Evolutionary conservation across 2,888 invertebrate genomes (phyloP).

Genomic region (Patella pellucida): DNA sequence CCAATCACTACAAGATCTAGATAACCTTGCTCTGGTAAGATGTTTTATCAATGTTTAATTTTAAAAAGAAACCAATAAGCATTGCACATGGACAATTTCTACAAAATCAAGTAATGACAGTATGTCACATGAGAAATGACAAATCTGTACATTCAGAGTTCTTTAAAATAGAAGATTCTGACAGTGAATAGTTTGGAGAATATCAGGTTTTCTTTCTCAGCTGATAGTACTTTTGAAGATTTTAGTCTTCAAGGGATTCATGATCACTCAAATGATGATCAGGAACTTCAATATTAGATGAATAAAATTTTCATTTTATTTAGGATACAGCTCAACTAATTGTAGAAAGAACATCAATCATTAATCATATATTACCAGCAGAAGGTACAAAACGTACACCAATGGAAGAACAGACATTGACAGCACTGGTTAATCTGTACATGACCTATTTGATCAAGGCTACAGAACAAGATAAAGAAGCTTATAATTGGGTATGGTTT

Average conservation of each 20-base stretch:
- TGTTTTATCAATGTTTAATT: background rate
- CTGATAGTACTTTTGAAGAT: too few species aligned
- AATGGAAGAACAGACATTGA: conserved; percentile 50
- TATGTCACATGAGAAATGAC: too few species aligned
- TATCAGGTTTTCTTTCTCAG: too few species aligned
- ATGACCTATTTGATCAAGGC: conserved; percentile 72
- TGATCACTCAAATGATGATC: too few species aligned
- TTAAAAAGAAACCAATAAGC: too few species aligned
- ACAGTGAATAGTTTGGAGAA: too few species aligned
- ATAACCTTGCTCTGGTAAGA: conserved; percentile 76
- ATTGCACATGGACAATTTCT: background rate
- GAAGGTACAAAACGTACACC: conserved; percentile 32
- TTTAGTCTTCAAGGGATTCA: too few species aligned
- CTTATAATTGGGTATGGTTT: conserved; percentile 69
- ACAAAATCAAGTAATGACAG: background rate
- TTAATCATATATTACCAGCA: conserved; percentile 80
- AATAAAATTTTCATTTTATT: conserved; percentile 40
- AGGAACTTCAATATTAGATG: too few species aligned
- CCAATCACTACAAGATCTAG: conserved; percentile 78
- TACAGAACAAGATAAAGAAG: conserved; percentile 76
- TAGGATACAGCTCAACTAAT: conserved; percentile 91
- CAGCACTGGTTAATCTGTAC: conserved; percentile 67
- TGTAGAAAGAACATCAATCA: conserved; percentile 90
- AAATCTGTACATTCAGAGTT: too few species aligned
- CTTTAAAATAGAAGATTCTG: too few species aligned